These are phyloP conservation scores for Darevskia mixta DNA, from an alignment of 2,797 vertebrate genomes.

Conservation along the genomic window DNA sequence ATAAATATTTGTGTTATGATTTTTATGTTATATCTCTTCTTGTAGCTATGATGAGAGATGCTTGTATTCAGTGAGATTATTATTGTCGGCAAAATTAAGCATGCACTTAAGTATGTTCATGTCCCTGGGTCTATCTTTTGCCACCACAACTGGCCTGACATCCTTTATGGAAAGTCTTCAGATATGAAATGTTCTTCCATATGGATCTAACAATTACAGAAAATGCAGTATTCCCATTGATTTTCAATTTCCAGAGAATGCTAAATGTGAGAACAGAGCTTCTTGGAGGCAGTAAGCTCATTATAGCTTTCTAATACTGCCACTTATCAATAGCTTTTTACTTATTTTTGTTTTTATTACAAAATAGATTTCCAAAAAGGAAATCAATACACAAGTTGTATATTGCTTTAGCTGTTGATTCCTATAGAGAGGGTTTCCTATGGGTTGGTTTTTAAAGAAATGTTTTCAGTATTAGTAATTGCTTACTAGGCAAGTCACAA, in stretches of 20 bases:
- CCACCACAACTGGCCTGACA: neutral
- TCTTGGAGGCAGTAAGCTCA: neutral
- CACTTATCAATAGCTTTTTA: neutral
- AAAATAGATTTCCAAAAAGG: neutral
- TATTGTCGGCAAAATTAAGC: neutral
- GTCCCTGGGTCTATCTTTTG: neutral
- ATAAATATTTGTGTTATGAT: conserved; percentile 12
- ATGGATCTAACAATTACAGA: neutral
- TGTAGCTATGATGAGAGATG: neutral
- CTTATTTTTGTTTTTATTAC: neutral
- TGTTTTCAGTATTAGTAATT: neutral
- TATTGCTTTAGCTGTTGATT: neutral
- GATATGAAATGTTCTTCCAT: neutral
- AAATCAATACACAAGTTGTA: neutral
- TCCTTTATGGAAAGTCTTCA: neutral
- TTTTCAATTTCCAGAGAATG: neutral
- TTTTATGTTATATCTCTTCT: conserved; percentile 8
- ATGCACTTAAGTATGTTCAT: neutral
- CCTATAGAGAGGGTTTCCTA: neutral
- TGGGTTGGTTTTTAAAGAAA: neutral
- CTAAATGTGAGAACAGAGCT: neutral
- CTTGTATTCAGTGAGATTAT: neutral
- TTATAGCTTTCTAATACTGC: neutral
- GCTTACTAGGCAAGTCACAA: neutral
- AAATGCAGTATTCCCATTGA: neutral